These are phyloP conservation scores for Sinohyriopsis cumingii DNA, from an alignment of 2,888 invertebrate species.

Conservation along the genomic window DNA sequence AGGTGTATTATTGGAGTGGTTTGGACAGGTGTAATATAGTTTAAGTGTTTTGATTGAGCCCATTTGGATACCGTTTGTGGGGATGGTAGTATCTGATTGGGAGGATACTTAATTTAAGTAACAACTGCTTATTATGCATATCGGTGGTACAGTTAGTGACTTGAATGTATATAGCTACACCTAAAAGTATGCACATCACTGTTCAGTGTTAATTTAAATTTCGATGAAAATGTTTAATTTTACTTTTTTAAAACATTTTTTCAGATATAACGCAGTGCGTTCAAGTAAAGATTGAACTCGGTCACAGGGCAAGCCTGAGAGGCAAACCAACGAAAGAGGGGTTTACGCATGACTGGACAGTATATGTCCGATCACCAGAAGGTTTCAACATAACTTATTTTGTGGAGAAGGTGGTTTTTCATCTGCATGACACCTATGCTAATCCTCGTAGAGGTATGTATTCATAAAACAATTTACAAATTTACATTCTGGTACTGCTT, in stretches of 20 bases:
- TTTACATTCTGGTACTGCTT: not conserved
- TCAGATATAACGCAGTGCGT: conserved; percentile 67
- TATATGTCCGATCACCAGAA: conserved; percentile 91
- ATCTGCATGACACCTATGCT: conserved; percentile 92
- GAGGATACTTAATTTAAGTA: too few relatives aligned
- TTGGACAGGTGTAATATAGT: too few relatives aligned
- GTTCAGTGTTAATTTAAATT: too few relatives aligned
- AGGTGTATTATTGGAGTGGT: too few relatives aligned
- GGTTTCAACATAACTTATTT: conserved; percentile 90
- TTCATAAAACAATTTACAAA: not conserved
- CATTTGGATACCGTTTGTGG: too few relatives aligned
- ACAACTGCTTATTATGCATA: too few relatives aligned
- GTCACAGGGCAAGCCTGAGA: conserved; percentile 89
- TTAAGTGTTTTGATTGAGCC: too few relatives aligned
- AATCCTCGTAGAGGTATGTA: conserved; percentile 88
- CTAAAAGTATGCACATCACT: too few relatives aligned
- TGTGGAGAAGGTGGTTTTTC: conserved; percentile 91
- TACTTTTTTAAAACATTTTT: conserved; percentile 53
- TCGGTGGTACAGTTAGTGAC: too few relatives aligned
- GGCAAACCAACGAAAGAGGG: conserved; percentile 89
- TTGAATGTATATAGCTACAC: too few relatives aligned
- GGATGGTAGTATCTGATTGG: too few relatives aligned
- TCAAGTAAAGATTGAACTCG: conserved; percentile 91
- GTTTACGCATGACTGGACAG: conserved; percentile 98
- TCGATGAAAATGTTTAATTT: not conserved